These are phyloP conservation scores for Amphipoea lucens DNA, from an alignment of 2,888 invertebrate genomes.

Conservation along the genomic window DNA sequence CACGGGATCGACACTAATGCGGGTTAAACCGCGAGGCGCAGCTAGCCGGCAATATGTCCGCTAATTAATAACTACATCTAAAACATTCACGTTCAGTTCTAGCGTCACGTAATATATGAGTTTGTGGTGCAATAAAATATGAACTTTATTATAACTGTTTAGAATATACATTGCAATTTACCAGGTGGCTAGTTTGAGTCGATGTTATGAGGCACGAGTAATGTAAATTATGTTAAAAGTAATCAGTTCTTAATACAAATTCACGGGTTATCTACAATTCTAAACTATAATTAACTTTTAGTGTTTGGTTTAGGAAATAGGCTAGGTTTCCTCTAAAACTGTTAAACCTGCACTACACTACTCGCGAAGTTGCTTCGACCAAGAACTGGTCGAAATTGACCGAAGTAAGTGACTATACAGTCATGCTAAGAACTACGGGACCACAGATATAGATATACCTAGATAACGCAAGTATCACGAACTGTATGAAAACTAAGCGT, in stretches of 20 bases:
- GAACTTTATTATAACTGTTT: neutral
- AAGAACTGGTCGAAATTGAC: neutral
- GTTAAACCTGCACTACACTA: neutral
- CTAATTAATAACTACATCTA: conserved; percentile 33
- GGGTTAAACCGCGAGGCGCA: too few relatives aligned
- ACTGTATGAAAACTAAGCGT: too few relatives aligned
- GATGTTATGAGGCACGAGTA: conserved; percentile 30
- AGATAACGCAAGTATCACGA: too few relatives aligned
- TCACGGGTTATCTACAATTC: conserved; percentile 24
- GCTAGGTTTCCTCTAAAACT: conserved; percentile 5
- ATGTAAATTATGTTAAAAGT: conserved; percentile 19
- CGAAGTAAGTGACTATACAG: neutral
- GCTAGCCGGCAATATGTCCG: neutral
- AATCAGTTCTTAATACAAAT: conserved; percentile 40
- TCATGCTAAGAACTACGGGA: neutral
- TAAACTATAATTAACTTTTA: conserved; percentile 32
- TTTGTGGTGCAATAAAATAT: conserved; percentile 34
- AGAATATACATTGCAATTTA: conserved; percentile 21
- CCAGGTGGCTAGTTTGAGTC: conserved; percentile 4
- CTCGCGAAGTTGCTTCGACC: neutral
- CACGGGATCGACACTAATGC: too few relatives aligned
- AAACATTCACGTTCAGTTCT: conserved; percentile 27
- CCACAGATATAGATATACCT: too few relatives aligned
- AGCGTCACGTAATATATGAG: conserved; percentile 5
- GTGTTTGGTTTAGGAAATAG: conserved; percentile 20